Conservation (phyloP, 2,888 invertebrate genomes). For the Sarcophaga caerulescens region DNA sequence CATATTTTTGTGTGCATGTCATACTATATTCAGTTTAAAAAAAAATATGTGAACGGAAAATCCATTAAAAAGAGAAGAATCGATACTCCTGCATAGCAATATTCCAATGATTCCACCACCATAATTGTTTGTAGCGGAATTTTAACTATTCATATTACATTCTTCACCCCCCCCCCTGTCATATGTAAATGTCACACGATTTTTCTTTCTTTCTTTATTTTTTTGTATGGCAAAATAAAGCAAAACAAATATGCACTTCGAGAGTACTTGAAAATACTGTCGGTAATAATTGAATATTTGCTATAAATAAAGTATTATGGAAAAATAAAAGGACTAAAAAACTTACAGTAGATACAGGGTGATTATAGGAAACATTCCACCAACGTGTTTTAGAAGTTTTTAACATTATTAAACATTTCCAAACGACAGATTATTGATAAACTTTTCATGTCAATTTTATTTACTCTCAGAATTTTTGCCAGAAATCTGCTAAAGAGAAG, state of each 20-base stretch:
- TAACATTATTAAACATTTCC: no score
- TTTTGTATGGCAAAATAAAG: constrained; percentile 27
- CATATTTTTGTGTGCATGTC: constrained; percentile 2
- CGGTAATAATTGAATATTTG: constrained; percentile 49
- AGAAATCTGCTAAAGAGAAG: no score
- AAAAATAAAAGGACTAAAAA: not conserved
- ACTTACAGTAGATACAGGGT: no score
- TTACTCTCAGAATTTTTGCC: no score
- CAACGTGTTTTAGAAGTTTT: no score
- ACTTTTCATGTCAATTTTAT: no score
- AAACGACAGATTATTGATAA: no score
- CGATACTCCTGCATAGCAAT: not conserved
- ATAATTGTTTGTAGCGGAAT: constrained; percentile 53
- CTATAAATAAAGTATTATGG: constrained; percentile 30
- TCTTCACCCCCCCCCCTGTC: not conserved
- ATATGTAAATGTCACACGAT: constrained; percentile 56
- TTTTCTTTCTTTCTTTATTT: constrained; percentile 15
- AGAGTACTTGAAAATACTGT: constrained; percentile 15
- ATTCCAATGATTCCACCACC: not conserved
- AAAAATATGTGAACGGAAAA: no score
- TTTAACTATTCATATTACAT: constrained; percentile 63
- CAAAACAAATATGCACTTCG: not conserved
- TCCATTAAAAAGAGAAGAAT: not conserved
- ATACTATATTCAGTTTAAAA: constrained; percentile 28
- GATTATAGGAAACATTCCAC: no score